Base-by-base conservation (phyloP, 1,140 invertebrate species). In the Oedothorax gibbosus region DNA sequence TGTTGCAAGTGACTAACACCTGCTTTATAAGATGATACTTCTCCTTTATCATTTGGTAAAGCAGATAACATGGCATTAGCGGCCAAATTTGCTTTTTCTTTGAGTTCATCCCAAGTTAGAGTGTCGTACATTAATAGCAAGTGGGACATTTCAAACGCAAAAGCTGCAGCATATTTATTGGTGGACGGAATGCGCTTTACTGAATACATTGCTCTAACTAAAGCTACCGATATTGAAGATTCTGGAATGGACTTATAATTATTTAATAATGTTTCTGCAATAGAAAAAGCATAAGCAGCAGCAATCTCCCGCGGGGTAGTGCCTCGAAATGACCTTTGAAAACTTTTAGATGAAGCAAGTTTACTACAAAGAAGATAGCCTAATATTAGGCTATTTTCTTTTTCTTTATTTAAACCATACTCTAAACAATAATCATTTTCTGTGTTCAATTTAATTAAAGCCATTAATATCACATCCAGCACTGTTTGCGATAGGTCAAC, bases 191-290 rank as follows among this genome's bases (percentile, higher is more conserved):
- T 71, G 15, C 62, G 66, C 71, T 81, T 81, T 8, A 81, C 68
- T 11, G 53, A 21, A 60, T 49, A 81, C 68, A 81, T 71, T 57
- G 65, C 64, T 60, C 71, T 71, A 0, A 81, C 78, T 60, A 81
- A 81, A 57, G 78, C 78, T 12, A 81, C 56, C 18, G 78, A 81
- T 35, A 81, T 81, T n/a, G 78, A 65, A 50, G 78, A 81, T 65
- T 81, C 78, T 8, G 78, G 78, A 51, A 81, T 20, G 35, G 12
- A 71, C 18, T 57, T 56, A 20, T 57, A 81, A n/a, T 18, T 53
- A 15, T 71, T 81, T 51, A 81, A 50, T 7, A 81, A 35, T 49
- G 78, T 57, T 71, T 81, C 78, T n/a, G 78, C 65, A 51, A 81
- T 81, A 12, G 78, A 81, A 60, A 81, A 81, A 49, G 64, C 78